phyloP scores from a whole-genome alignment of 1,140 invertebrate genomes.

The Ephestia elutella region DNA sequence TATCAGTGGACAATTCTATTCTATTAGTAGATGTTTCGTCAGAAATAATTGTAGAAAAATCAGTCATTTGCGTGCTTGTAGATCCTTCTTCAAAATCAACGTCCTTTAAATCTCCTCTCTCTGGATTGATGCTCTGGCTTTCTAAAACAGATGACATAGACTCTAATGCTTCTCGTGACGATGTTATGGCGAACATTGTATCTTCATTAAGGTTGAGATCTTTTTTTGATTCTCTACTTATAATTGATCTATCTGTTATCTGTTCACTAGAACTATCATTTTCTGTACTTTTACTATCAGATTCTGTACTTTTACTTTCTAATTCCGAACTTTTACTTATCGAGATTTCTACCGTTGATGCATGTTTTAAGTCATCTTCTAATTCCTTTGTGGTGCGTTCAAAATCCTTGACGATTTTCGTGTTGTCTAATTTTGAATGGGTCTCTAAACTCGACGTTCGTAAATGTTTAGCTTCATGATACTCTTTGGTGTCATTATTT shows the following conservation, averaged over 20 bases:
- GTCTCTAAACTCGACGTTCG: neutral
- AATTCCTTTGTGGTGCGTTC: neutral
- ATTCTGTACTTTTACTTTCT: neutral
- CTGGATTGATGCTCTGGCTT: neutral
- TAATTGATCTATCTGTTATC: slow-evolving; percentile 15
- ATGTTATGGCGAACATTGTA: slow-evolving; percentile 10
- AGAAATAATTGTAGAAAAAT: neutral
- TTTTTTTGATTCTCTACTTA: slow-evolving; percentile 2
- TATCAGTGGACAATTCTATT: neutral
- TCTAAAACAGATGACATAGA: slow-evolving; percentile 31
- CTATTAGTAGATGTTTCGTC: neutral
- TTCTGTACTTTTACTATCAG: no score
- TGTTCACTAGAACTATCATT: slow-evolving; percentile 22
- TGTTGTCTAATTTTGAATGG: no score
- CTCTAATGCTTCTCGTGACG: slow-evolving; percentile 18
- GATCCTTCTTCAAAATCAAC: slow-evolving; percentile 16
- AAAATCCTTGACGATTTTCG: no score
- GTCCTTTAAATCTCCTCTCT: slow-evolving; percentile 9
- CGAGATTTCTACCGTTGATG: slow-evolving; percentile 37
- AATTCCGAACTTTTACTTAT: slow-evolving; percentile 22
- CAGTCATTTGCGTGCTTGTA: neutral
- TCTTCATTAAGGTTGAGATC: slow-evolving; percentile 8
- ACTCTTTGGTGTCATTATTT: slow-evolving; percentile 13
- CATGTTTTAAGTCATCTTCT: slow-evolving; percentile 27
- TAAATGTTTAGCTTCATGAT: no score